These are phyloP conservation scores for Oriolus oriolus DNA, from an alignment of 2,113 vertebrate genomes.

Conservation along the genomic window DNA sequence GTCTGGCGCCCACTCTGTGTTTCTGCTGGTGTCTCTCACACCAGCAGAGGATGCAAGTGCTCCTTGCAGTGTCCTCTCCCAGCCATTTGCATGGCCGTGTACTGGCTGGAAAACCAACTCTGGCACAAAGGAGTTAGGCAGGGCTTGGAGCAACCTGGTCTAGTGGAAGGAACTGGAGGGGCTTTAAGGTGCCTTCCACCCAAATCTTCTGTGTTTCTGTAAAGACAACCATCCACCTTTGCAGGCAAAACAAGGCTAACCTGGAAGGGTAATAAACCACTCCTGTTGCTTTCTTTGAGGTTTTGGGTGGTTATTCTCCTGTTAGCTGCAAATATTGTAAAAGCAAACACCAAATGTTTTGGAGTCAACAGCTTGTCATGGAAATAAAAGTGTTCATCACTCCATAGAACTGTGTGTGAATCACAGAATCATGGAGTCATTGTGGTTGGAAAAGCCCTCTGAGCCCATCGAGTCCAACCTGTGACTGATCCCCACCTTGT, in stretches of 20 bases:
- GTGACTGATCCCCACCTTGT: neutral
- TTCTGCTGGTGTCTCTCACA: neutral
- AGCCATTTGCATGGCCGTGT: rapidly evolving
- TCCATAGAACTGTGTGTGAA: neutral
- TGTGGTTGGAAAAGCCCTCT: neutral
- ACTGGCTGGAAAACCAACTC: neutral
- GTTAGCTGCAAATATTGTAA: neutral
- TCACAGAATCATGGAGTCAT: neutral
- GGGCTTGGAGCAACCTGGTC: neutral
- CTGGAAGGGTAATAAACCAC: neutral
- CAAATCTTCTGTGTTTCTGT: neutral
- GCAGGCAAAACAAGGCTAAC: neutral
- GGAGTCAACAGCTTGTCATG: neutral
- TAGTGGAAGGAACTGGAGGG: neutral
- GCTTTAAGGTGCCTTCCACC: neutral
- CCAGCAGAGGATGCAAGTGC: neutral
- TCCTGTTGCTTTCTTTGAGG: neutral
- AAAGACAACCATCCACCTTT: neutral
- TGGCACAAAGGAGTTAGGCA: neutral
- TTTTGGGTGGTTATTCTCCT: neutral
- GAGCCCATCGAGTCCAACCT: neutral
- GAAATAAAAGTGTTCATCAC: neutral
- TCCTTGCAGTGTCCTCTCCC: neutral
- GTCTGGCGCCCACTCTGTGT: no score
- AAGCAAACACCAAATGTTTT: neutral